Base-by-base conservation (phyloP, 1,140 invertebrate species). In the Aphidius ervi region DNA sequence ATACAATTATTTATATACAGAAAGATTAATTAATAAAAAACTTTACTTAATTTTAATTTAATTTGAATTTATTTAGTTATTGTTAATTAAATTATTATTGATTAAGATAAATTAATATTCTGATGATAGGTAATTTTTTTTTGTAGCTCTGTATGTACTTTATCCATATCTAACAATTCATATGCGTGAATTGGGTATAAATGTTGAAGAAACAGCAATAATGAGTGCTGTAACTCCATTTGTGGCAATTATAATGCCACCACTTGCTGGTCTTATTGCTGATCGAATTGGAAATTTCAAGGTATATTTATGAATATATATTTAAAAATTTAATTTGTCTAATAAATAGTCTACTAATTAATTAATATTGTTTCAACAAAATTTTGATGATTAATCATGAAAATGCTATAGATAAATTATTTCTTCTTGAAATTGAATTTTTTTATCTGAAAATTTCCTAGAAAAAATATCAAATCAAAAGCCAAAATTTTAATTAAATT, bases 101-200 rank as follows among this genome's bases (percentile, higher is more conserved):
- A 9, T 10, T 39, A 48, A 16, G 1, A 16, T 16, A 31, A 7
- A 42, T 49, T 4, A 31, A 58, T 31, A 10, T 20, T 20, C 9
- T 23, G 52, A 43, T 31, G 20, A 55, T 55, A 31, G 55, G 9
- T 46, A 23, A 56, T 54, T 53, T 2, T 50, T 31, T 57, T 72
- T 79, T 81, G 43, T 73, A 91, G 88, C 88, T 20, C 76, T 90
- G 37, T 85, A 85, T 67, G 88, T 90, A 43, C 80, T 94, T 41
- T 89, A 93, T 70, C 91, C 91, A 3, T 94, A 92, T 75, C 77
- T 94, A 68, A 91, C 91, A 3, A 87, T 94, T 55, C 92, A 93
- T 72, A 93, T 93, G 90, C 83, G 88, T 65, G 87, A 91, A 70
- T 73, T 94, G 53, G 92, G 92, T 52, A 88, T 94, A 67, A 89